Conservation (phyloP, 1,140 invertebrate species). For the Sarcophaga bullata region DNA sequence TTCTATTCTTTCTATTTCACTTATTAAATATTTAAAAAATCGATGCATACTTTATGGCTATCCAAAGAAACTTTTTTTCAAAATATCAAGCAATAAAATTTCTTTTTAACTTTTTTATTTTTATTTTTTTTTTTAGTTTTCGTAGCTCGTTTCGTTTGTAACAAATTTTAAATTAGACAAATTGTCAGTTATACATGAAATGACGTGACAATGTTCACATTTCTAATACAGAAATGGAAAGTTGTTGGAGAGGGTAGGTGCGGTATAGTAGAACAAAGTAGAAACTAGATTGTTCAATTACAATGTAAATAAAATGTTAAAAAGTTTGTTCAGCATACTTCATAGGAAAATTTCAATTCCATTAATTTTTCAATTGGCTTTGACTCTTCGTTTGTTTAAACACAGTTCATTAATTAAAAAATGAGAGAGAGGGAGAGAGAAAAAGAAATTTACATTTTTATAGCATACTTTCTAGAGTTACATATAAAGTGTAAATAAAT, state of each 20-base stretch:
- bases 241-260: no score
- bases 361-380: no score
- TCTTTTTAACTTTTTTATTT: not conserved
- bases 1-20: not conserved
- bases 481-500: not conserved
- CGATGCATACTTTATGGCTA: not conserved
- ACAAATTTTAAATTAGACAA: not conserved
- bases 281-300: no score
- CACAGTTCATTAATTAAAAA: slow-evolving; percentile 9
- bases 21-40: slow-evolving; percentile 10
- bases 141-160: not conserved
- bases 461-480: not conserved
- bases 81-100: not conserved
- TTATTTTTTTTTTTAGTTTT: not conserved
- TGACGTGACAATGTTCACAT: no score
- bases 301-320: no score
- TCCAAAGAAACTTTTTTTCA: not conserved
- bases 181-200: not conserved
- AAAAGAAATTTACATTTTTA: not conserved
- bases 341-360: no score
- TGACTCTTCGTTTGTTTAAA: not conserved
- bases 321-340: no score
- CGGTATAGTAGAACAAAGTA: no score
- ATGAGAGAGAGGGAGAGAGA: not conserved
- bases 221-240: no score